Conservation (phyloP, 2,888 invertebrate genomes). For the Psylliodes chrysocephalus region DNA sequence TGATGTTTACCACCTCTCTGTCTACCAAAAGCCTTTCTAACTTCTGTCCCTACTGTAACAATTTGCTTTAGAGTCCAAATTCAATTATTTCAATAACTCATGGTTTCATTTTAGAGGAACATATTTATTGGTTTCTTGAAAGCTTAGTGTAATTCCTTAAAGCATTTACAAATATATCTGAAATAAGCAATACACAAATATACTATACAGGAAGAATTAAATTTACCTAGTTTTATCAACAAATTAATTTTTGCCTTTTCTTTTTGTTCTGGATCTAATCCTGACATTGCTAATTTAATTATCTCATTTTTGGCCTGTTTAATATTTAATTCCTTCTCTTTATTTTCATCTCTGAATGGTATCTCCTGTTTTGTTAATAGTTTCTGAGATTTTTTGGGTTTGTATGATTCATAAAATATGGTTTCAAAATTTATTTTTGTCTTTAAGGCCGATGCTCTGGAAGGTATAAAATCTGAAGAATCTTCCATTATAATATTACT, state of each 20-base stretch:
- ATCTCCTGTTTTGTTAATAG: constrained; percentile 42
- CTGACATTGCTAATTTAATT: constrained; percentile 84
- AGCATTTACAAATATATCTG: too few relatives aligned
- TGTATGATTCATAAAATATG: constrained; percentile 67
- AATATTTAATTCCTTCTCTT: constrained; percentile 71
- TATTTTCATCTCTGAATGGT: constrained; percentile 40
- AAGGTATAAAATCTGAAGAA: constrained; percentile 56
- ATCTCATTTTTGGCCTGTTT: constrained; percentile 84
- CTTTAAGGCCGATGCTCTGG: constrained; percentile 68
- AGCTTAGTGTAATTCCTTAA: too few relatives aligned
- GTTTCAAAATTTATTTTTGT: constrained; percentile 65
- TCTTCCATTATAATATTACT: too few relatives aligned
- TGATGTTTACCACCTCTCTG: too few relatives aligned
- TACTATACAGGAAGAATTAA: too few relatives aligned
- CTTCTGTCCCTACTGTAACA: too few relatives aligned
- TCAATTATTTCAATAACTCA: too few relatives aligned
- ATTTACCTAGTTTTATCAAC: constrained; percentile 80
- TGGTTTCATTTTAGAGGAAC: too few relatives aligned
- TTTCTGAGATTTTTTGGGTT: constrained; percentile 64
- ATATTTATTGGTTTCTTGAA: too few relatives aligned
- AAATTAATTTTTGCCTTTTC: constrained; percentile 81
- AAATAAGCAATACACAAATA: too few relatives aligned
- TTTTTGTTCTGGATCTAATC: constrained; percentile 76
- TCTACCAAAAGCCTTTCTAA: too few relatives aligned
- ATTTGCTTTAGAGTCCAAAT: too few relatives aligned